Evolutionary conservation across 2,797 vertebrate species (phyloP), one percentile per base, ranked within the genome.

Genomic region (Micrastur ruficollis): DNA sequence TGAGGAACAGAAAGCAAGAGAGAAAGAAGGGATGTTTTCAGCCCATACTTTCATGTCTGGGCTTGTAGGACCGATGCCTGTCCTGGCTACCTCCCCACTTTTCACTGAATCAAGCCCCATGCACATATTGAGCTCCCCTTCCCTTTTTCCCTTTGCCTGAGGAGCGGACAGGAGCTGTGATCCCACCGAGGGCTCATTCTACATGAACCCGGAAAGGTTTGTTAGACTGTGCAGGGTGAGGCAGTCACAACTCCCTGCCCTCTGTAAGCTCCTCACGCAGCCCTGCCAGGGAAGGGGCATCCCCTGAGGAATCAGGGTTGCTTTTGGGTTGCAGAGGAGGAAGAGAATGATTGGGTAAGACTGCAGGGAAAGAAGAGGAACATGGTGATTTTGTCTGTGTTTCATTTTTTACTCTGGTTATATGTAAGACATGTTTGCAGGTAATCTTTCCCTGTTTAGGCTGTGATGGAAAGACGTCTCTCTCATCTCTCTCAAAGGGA

Each of bases 1-100:
- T 14, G n/a, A 86, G 29, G 34, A 88, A 72, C 14, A 59, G 36
- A 40, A 81, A 91, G 22, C 11, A 58, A 36, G 15, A 58, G 27
- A 49, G n/a, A 58, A 78, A 55, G 22, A 61, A 70, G 21, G 6
- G n/a, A 20, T 17, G 11, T 10, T 40, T 78, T 42, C 68, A 58
- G 16, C 6, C 25, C 34, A 7, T 16, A 3, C 12, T 76, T 72
- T 42, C 53, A 70, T 3, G 1, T 68, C 21, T 76, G 36, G 14
- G 9, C 4, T 83, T 6, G 4, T 8, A n/a, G 25, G 5, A 16
- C 5, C 66, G 34, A n/a, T 68, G 13, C 8, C 14, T 53, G 15
- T 22, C n/a, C 14, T 15, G 38, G 2, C 0, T 7, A 27, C 2
- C 1, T 46, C 12, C 5, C 2, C 1, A 10, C 5, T 36, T 38